Evolutionary conservation across 2,797 vertebrate genomes (phyloP), one percentile per base, ranked within the genome.

Genomic region (Halcyon smyrnensis): DNA sequence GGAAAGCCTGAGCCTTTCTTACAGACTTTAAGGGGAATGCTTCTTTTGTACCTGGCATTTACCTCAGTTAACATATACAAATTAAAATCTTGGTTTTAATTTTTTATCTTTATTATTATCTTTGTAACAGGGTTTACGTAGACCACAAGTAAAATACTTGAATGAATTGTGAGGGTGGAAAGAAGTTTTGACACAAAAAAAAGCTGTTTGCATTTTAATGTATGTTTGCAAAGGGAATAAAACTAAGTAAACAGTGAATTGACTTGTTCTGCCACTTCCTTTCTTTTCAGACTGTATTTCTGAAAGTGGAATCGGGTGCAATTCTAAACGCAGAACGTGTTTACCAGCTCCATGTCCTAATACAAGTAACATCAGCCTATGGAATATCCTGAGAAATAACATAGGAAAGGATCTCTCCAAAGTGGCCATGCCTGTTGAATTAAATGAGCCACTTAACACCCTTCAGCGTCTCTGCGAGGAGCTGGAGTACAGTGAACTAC

Each of bases 401-500:
- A 99, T 99, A 3, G 99, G 99, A 56, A 99, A 99, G 97, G 99
- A 99, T 95, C 98, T 99, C 70, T 99, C 99, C 84, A 99, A 99
- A 93, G 99, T 99, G 97, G 98, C 99, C 53, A 99, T 99, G 99
- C 99, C 99, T 0, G 99, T 99, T 57, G 98, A 99, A 84, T 97
- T 99, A 18, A 99, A 99, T 2, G 99, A 99, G 96, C 99, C 99
- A 0, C 98, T 99, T 56, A 99, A 99, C 98, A 99, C 99, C 4
- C 98, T 99, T 92, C 99, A 99, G 98, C 98, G 99, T 59, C 98
- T 99, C 75, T 99, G 99, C 2, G 99, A 99, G 97, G 99, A 99
- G 98, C 98, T 99, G 96, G 99, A 99, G 94, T 99, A 99, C 98
- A 99, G 99, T 6, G 99, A 99, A 85, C 98, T 99, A 20, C 97